phyloP scores from a whole-genome alignment of 2,113 vertebrate genomes.

The Stictonetta naevosa region DNA sequence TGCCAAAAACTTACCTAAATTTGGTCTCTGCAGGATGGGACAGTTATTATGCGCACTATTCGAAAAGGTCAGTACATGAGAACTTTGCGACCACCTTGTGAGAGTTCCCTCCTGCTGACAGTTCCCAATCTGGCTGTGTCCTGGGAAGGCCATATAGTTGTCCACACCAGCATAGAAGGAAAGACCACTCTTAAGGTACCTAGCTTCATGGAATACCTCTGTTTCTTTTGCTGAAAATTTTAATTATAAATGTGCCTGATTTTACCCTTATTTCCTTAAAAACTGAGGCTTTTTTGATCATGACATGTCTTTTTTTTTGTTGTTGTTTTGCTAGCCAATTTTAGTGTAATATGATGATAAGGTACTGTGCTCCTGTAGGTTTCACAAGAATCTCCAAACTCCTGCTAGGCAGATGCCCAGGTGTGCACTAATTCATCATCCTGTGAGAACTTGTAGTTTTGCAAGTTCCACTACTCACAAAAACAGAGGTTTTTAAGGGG shows the following conservation, averaged over 20 bases:
- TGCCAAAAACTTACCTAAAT: neutral
- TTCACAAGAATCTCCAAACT: neutral
- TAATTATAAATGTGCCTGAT: neutral
- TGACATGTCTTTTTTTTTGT: neutral
- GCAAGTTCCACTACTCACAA: neutral
- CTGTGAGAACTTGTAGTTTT: neutral
- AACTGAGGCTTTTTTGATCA: neutral
- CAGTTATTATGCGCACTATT: conserved; percentile 90
- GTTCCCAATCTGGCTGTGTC: conserved; percentile 91
- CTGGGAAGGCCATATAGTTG: conserved; percentile 92
- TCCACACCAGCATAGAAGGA: conserved; percentile 91
- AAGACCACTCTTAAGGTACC: conserved; percentile 92
- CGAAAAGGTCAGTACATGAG: conserved; percentile 92
- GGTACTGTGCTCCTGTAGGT: neutral
- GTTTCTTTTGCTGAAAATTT: neutral
- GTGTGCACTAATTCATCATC: neutral
- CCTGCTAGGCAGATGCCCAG: neutral
- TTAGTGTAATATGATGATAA: neutral
- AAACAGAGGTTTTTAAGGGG: neutral
- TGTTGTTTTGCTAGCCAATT: neutral
- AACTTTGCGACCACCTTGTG: conserved; percentile 88
- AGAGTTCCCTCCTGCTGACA: conserved; percentile 87
- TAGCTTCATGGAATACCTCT: neutral
- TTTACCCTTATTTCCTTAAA: neutral
- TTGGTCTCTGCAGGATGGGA: conserved; percentile 85